Percentiles rank a stretch among this genome's conserved stretches.
Conservation (phyloP, 2,888 invertebrate genomes). For the Tipula helvola region DNA sequence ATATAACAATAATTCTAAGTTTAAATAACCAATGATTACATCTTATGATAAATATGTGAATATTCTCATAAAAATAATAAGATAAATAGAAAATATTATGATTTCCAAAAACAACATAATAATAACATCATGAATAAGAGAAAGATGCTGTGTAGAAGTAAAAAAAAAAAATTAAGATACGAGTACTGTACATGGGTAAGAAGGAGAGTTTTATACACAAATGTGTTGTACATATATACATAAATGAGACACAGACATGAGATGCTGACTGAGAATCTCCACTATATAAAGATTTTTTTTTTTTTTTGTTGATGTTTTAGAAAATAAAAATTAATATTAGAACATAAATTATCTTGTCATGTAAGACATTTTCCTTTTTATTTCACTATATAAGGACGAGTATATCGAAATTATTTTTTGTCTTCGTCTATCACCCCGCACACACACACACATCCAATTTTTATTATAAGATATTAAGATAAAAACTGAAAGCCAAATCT, state of each 20-base stretch:
- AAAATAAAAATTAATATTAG: slow-evolving; percentile 4
- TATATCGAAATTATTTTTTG: neutral
- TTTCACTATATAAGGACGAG: neutral
- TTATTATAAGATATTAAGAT: neutral
- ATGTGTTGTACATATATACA: neutral
- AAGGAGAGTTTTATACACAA: neutral
- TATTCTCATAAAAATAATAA: slow-evolving; percentile 4
- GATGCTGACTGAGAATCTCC: neutral
- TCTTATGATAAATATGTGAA: neutral
- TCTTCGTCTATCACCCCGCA: neutral
- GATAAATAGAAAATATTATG: neutral
- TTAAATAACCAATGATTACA: neutral
- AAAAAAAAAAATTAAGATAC: neutral
- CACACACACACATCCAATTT: neutral
- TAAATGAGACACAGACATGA: neutral
- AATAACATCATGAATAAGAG: neutral
- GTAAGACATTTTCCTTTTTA: neutral
- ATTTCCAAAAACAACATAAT: slow-evolving; percentile 4
- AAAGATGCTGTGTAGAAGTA: neutral
- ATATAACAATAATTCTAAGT: neutral
- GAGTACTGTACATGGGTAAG: neutral
- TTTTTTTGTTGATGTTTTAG: neutral
- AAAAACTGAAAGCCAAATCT: neutral
- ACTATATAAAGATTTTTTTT: neutral
- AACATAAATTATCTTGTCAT: slow-evolving; percentile 4